Evolutionary conservation across 2,888 invertebrate genomes (phyloP).

Genomic region (Cotesia congregata): DNA sequence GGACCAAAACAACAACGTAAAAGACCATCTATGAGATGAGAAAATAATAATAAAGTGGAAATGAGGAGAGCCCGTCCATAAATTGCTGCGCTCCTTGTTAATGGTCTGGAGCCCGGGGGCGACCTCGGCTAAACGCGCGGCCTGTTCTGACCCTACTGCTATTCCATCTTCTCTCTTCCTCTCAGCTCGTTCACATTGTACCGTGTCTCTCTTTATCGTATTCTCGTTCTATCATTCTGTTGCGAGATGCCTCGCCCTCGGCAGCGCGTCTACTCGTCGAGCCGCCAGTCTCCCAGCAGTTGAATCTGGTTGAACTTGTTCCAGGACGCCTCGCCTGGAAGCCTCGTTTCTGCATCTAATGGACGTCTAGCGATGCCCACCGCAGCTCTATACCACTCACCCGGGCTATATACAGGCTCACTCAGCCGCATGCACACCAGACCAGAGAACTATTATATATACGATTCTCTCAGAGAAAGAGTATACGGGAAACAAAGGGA

Average conservation of each 20-base stretch:
- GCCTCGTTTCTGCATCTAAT: conserved; percentile 67
- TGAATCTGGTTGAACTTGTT: conserved; percentile 61
- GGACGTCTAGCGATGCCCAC: conserved; percentile 67
- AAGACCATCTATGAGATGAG: conserved; percentile 68
- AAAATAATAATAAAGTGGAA: conserved; percentile 70
- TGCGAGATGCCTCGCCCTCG: conserved; percentile 40
- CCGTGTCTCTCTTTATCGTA: conserved; percentile 39
- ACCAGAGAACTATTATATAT: conserved; percentile 1
- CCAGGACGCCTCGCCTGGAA: conserved; percentile 58
- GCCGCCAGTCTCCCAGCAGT: conserved; percentile 27
- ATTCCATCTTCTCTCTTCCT: conserved; percentile 35
- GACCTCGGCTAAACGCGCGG: conserved; percentile 66
- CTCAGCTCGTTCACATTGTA: conserved; percentile 31
- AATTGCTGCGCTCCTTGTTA: conserved; percentile 70
- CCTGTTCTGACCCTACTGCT: conserved; percentile 64
- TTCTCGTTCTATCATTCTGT: conserved; percentile 46
- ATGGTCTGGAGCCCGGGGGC: conserved; percentile 67
- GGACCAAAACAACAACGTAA: conserved; percentile 62
- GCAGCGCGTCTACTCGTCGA: conserved; percentile 23
- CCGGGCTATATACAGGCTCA: conserved; percentile 44
- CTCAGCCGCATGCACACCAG: conserved; percentile 44
- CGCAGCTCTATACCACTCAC: conserved; percentile 45
- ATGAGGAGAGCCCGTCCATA: conserved; percentile 69
- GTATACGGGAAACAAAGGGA: conserved; percentile 61
- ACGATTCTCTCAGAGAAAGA: neutral